A percentile compares a stretch with the other conserved stretches of the same genome.
These are phyloP conservation scores for Galaxea fascicularis DNA, from an alignment of 92 coral and sea anemone genomes.

Conservation along the genomic window DNA sequence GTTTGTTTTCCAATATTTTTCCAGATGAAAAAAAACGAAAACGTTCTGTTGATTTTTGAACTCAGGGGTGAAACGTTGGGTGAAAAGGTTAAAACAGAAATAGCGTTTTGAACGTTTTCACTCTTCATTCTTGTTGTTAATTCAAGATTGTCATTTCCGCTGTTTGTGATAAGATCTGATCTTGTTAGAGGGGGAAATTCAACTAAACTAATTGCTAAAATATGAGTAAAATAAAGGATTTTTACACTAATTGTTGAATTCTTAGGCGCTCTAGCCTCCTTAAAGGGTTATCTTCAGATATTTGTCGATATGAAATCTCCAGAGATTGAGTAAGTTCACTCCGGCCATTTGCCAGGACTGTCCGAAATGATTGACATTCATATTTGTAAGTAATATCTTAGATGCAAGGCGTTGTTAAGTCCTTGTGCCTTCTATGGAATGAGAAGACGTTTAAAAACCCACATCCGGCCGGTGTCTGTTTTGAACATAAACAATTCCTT, in stretches of 20 bases:
- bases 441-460: constrained; percentile 43
- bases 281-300: background rate
- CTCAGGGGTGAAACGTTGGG: background rate
- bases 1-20: background rate
- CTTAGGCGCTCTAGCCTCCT: background rate
- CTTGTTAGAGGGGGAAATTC: constrained; percentile 9
- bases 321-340: background rate
- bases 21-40: background rate
- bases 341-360: background rate
- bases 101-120: constrained; percentile 12
- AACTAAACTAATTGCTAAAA: constrained; percentile 6
- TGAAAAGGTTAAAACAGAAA: constrained; percentile 7
- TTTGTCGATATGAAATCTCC: constrained; percentile 7
- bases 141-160: constrained; percentile 41
- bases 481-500: constrained; percentile 26
- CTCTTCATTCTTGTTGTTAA: constrained; percentile 36
- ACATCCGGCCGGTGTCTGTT: constrained; percentile 54
- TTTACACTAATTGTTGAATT: background rate
- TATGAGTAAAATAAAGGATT: constrained; percentile 14
- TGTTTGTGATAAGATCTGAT: constrained; percentile 23
- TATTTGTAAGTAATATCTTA: constrained; percentile 34
- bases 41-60: constrained; percentile 11
- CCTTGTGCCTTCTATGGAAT: constrained; percentile 25
- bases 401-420: constrained; percentile 35
- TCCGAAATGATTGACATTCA: constrained; percentile 16